phyloP scores from a whole-genome alignment of 2,113 vertebrate genomes.

The Okapia johnstoni region DNA sequence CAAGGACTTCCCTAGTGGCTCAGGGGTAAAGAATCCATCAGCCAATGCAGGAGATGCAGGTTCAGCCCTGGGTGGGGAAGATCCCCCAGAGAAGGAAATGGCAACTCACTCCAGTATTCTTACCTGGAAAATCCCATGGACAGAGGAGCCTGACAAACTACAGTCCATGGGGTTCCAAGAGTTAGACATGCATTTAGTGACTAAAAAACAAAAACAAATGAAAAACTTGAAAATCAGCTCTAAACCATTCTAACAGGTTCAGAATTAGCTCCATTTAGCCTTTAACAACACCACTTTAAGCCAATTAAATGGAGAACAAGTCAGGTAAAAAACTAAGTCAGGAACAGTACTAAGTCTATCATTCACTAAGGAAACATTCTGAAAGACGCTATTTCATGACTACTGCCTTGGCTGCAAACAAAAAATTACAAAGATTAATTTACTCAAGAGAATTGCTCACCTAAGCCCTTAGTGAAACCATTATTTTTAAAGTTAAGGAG shows the following conservation, averaged over 20 bases:
- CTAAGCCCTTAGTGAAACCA: neutral
- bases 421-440: conserved; percentile 19
- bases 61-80: neutral
- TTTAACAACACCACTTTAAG: conserved; percentile 31
- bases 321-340: neutral
- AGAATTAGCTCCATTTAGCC: conserved; percentile 1
- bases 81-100: neutral
- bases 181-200: neutral
- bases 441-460: neutral
- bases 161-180: neutral
- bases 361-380: neutral
- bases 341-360: neutral
- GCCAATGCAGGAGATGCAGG: neutral
- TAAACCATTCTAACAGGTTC: neutral
- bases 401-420: neutral
- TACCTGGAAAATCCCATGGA: neutral
- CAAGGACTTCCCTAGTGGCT: neutral
- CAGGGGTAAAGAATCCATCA: neutral
- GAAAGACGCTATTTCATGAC: neutral
- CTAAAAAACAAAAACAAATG: neutral
- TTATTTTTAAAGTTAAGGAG: neutral
- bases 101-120: neutral
- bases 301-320: neutral
- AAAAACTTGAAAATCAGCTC: neutral
- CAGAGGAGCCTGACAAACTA: neutral